Base-by-base conservation (phyloP, 1,140 invertebrate species). In the Drosophila orosa region DNA sequence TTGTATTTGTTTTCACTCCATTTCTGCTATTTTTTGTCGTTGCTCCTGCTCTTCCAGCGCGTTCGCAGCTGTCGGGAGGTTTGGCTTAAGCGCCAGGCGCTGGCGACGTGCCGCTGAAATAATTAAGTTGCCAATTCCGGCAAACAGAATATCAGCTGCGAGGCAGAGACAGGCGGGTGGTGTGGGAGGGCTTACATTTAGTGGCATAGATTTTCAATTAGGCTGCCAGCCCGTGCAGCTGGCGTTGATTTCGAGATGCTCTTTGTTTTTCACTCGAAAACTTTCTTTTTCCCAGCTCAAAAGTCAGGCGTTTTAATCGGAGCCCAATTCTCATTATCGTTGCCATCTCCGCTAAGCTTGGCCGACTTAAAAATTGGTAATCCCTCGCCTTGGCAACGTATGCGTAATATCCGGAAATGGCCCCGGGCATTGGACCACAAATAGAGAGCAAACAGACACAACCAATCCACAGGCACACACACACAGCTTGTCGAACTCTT, bases 161-260 rank as follows among this genome's bases (percentile, higher is more conserved):
- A 33, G 19, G 1, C 47, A 57, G 19, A 42, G 50, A 37, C 39
- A 47, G 40, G 27, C 17, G 4, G 10, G 17, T 4, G 44, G 12
- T 25, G 24, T 17, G 40, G 19, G 2, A 15, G 5, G 67, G 74
- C 83, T 82, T 73, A 73, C 42, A 66, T 67, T 82, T 82, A 62
- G 69, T 75, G 75, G 69, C 82, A 78, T 86, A 83, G 66, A 54
- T 83, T 79, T 87, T 75, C 83, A 86, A 86, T 86, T 87, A 83
- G 67, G 33, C 78, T 67, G 65, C 45, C 57, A 71, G 19, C 19
- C 19, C n/a, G 48, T 27, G 33, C 58, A 84, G 81, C 62, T 77
- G 80, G 65, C 81, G 29, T 17, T 65, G 48, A 8, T 39, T 76
- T 54, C 47, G 19, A 25, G 29, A 57, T 56, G 40, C 35, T 29